Percentiles rank a stretch among this genome's conserved stretches.
Conservation (phyloP, 2,113 vertebrate genomes). For the Orientallactaga bullata region DNA sequence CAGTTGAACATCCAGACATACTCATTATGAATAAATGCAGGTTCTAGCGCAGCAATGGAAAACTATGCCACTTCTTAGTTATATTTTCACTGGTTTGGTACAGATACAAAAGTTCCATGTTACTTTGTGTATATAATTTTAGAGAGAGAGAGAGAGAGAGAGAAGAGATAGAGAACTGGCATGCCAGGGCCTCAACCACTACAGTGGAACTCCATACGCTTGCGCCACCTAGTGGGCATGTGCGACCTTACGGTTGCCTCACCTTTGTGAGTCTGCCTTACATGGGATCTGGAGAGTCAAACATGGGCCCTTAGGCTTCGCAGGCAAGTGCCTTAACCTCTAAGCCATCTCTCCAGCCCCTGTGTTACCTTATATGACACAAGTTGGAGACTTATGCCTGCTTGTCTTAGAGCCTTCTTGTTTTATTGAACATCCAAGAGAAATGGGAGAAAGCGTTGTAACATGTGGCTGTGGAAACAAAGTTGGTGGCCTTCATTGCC, state of each 20-base stretch:
- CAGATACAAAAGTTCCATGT: neutral
- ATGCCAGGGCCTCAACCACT: no score
- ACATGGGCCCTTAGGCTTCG: no score
- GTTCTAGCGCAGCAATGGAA: neutral
- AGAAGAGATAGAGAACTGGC: no score
- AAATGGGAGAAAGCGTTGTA: neutral
- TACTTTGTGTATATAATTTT: neutral
- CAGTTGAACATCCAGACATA: neutral
- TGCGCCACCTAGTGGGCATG: no score
- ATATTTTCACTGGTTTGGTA: neutral
- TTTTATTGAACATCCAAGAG: neutral
- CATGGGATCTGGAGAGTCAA: no score
- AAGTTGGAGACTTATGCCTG: neutral
- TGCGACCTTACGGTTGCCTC: no score
- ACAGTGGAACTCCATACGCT: no score
- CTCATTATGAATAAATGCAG: constrained; percentile 2
- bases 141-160: no score
- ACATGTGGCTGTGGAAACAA: neutral
- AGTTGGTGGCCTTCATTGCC: neutral
- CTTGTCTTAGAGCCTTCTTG: neutral
- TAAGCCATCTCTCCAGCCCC: no score
- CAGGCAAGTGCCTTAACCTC: no score
- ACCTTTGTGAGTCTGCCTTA: no score
- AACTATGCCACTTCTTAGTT: neutral
- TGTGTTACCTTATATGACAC: neutral